phyloP scores from a whole-genome alignment of 1,140 invertebrate species.

The Mycetomoellerius zeteki region DNA sequence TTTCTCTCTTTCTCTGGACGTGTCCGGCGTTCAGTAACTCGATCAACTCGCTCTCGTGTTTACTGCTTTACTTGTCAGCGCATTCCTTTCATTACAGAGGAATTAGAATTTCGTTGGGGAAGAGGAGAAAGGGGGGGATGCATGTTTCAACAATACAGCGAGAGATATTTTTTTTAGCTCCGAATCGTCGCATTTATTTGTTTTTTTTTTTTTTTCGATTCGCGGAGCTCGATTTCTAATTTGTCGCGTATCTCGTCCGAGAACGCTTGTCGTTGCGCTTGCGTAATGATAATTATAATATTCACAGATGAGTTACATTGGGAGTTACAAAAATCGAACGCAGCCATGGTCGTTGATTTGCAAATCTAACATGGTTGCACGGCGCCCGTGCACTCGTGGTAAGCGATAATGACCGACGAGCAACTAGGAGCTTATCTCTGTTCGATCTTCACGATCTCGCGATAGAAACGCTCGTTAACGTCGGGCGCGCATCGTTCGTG shows the following conservation, averaged over 20 bases:
- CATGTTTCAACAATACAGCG: too few species aligned
- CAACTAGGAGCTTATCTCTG: too few species aligned
- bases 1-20: neutral
- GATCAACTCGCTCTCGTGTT: neutral
- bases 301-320: slow-evolving; percentile 15
- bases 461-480: too few species aligned
- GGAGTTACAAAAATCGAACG: slow-evolving; percentile 14
- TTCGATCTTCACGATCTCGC: too few species aligned
- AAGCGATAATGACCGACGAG: slow-evolving; percentile 3
- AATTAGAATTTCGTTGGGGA: too few species aligned
- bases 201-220: too few species aligned
- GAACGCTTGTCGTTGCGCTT: neutral
- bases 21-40: neutral
- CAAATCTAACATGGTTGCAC: slow-evolving; percentile 43
- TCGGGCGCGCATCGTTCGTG: neutral
- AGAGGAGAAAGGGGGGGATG: too few species aligned
- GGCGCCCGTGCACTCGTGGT: neutral
- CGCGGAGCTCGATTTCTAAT: neutral
- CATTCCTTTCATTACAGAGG: too few species aligned
- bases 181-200: too few species aligned
- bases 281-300: slow-evolving; percentile 10
- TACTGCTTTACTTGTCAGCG: neutral
- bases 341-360: slow-evolving; percentile 43
- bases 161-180: too few species aligned
- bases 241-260: neutral